Percentiles rank a stretch among this genome's conserved stretches.
Evolutionary conservation across 92 coral and sea anemone genomes (phyloP).

Genomic region (Porites lobata): DNA sequence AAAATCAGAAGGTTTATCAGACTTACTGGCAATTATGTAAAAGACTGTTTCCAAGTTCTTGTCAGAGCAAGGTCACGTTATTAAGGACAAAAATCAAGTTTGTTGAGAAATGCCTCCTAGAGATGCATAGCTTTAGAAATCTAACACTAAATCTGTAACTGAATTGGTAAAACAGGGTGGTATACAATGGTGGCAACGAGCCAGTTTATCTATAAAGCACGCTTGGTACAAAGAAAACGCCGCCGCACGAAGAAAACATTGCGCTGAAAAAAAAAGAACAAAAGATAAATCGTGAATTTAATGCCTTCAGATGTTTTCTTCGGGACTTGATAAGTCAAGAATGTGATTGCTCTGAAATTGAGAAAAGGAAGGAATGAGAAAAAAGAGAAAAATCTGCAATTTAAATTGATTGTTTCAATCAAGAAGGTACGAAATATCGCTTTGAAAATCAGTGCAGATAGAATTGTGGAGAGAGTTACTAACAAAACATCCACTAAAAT

Average conservation of each 20-base stretch:
- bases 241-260: not conserved
- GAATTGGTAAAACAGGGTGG: not conserved
- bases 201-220: not conserved
- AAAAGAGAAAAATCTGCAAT: too few relatives aligned
- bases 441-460: too few relatives aligned
- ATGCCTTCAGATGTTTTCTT: too few relatives aligned
- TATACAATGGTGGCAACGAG: not conserved
- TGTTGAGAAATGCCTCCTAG: not conserved
- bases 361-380: too few relatives aligned
- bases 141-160: slow-evolving; percentile 7
- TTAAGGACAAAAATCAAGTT: not conserved
- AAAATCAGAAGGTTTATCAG: not conserved
- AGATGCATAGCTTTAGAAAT: not conserved
- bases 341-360: too few relatives aligned
- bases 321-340: too few relatives aligned
- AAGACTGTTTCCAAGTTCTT: not conserved
- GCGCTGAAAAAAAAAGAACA: too few relatives aligned
- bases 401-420: too few relatives aligned
- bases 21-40: not conserved
- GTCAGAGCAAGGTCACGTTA: not conserved
- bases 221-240: not conserved
- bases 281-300: too few relatives aligned
- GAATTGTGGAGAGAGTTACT: too few relatives aligned
- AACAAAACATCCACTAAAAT: too few relatives aligned
- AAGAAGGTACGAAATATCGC: not conserved